Conservation (phyloP, 2,888 invertebrate genomes). For the Stenotaenia linearis region DNA sequence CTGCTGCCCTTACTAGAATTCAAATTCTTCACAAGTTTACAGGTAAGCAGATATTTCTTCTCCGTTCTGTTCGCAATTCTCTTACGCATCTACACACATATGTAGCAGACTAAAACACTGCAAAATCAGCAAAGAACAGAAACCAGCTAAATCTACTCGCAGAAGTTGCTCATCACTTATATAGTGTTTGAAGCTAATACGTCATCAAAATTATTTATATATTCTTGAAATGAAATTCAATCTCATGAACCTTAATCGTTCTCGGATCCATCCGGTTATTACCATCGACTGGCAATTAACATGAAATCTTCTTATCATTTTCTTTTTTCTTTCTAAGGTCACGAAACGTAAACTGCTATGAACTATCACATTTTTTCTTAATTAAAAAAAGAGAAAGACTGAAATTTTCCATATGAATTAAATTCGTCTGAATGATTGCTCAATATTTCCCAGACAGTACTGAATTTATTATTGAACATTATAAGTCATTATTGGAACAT, state of each 20-base stretch:
- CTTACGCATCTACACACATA: slow-evolving; percentile 17
- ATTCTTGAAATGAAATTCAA: not conserved
- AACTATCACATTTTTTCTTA: not conserved
- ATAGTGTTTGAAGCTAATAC: not conserved
- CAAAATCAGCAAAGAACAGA: not conserved
- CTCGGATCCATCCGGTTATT: not conserved
- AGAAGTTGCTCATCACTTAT: not conserved
- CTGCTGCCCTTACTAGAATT: slow-evolving; percentile 75
- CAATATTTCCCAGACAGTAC: not conserved
- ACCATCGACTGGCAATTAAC: not conserved
- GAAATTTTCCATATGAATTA: not conserved
- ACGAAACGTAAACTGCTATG: not conserved
- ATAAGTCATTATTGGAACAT: not conserved
- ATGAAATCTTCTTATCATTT: not conserved
- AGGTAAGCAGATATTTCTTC: slow-evolving; percentile 3
- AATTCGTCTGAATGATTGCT: not conserved
- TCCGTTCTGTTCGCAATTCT: not conserved
- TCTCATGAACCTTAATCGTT: not conserved
- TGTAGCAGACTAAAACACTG: not conserved
- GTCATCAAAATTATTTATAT: not conserved
- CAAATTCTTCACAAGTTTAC: slow-evolving; percentile 73
- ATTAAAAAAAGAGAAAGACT: not conserved
- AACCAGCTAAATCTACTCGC: not conserved
- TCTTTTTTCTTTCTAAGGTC: not conserved
- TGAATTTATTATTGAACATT: not conserved